Evolutionary conservation across 1,140 invertebrate species (phyloP).

Genomic region (Ylistrum balloti): DNA sequence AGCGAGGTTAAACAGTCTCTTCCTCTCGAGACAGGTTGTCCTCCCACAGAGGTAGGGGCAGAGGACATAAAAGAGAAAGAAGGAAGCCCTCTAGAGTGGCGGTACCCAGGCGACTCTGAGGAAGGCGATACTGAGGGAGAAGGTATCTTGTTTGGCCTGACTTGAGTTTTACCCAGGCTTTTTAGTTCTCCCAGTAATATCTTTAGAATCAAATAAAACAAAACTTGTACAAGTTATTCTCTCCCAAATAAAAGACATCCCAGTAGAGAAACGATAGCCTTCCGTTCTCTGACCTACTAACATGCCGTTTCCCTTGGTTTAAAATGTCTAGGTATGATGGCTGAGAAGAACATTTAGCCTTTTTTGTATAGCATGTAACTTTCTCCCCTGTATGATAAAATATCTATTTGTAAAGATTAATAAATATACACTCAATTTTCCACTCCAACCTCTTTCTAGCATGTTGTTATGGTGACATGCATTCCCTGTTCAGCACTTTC

Average conservation of each 20-base stretch:
- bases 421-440: background rate
- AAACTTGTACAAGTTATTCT: background rate
- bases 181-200: background rate
- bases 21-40: background rate
- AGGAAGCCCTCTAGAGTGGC: slow-evolving; percentile 14
- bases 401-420: background rate
- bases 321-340: background rate
- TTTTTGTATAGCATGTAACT: background rate
- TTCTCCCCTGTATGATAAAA: background rate
- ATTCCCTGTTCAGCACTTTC: background rate
- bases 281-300: background rate
- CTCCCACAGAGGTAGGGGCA: background rate
- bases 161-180: slow-evolving; percentile 32
- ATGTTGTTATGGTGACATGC: background rate
- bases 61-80: background rate
- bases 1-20: background rate
- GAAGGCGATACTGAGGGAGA: background rate
- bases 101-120: background rate
- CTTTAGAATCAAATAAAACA: background rate
- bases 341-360: background rate
- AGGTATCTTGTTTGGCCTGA: slow-evolving; percentile 37
- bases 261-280: background rate
- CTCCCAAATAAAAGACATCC: background rate
- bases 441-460: background rate
- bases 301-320: background rate